phyloP scores from a whole-genome alignment of 2,113 vertebrate genomes.

The Ancistrus triradiatus region DNA sequence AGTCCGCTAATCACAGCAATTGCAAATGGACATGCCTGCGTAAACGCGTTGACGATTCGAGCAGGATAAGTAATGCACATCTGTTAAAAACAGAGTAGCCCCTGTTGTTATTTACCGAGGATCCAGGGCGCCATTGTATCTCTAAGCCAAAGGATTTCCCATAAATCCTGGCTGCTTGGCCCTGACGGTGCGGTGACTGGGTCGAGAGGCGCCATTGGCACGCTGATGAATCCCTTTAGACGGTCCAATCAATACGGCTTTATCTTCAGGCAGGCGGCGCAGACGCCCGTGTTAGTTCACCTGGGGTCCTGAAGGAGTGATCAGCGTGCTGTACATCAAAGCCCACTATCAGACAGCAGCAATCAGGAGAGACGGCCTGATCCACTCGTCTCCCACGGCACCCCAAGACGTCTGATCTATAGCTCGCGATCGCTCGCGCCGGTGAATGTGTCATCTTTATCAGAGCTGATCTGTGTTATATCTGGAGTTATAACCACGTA shows the following conservation, averaged over 20 bases:
- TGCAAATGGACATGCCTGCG: constrained; percentile 3
- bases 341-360: constrained; percentile 45
- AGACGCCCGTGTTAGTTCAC: constrained; percentile 63
- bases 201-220: constrained; percentile 70
- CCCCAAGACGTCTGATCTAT: constrained; percentile 45
- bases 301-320: constrained; percentile 64
- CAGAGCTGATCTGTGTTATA: constrained; percentile 41
- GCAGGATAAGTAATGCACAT: not conserved
- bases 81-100: constrained; percentile 16
- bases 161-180: constrained; percentile 77
- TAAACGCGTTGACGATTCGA: not conserved
- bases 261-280: constrained; percentile 75
- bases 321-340: constrained; percentile 48
- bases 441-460: constrained; percentile 47
- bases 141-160: constrained; percentile 79
- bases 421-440: constrained; percentile 6
- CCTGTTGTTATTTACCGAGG: constrained; percentile 75
- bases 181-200: constrained; percentile 61
- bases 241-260: constrained; percentile 86
- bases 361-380: constrained; percentile 40
- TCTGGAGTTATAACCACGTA: constrained; percentile 27
- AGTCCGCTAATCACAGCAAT: no score
- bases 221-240: constrained; percentile 90
- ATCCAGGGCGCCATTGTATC: constrained; percentile 63
- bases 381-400: constrained; percentile 44